Evolutionary conservation across 2,113 vertebrate species (phyloP).

Genomic region (Stegastes partitus): DNA sequence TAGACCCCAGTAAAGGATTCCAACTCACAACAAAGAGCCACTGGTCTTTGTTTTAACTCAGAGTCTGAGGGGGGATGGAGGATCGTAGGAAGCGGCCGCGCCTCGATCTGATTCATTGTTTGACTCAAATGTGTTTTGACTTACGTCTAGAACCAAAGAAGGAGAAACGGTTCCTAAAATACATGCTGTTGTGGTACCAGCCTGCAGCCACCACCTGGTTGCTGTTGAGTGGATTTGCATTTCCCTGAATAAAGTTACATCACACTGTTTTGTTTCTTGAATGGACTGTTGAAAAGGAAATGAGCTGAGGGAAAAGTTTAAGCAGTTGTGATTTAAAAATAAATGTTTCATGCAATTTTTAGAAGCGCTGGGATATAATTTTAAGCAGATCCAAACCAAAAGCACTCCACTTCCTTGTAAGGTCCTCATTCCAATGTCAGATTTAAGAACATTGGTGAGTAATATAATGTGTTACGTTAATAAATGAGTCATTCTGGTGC

Average conservation of each 20-base stretch:
- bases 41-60: background rate
- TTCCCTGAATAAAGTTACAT: background rate
- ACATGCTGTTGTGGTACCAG: background rate
- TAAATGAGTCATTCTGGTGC: no score
- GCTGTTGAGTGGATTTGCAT: constrained; percentile 4
- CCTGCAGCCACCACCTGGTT: constrained; percentile 18
- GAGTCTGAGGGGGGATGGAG: background rate
- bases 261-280: constrained; percentile 3
- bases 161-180: constrained; percentile 17
- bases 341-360: background rate
- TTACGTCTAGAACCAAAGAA: background rate
- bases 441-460: no score
- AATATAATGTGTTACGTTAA: no score
- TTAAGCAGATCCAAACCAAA: no score
- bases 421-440: no score
- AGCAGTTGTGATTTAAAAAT: background rate
- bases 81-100: background rate
- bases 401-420: no score
- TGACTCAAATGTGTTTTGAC: constrained; percentile 17
- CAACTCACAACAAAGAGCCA: background rate
- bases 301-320: background rate
- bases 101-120: background rate
- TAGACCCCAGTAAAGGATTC: background rate
- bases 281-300: background rate
- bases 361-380: background rate